Evolutionary conservation across 2,113 vertebrate species (phyloP).

Genomic region (Malurus melanocephalus): DNA sequence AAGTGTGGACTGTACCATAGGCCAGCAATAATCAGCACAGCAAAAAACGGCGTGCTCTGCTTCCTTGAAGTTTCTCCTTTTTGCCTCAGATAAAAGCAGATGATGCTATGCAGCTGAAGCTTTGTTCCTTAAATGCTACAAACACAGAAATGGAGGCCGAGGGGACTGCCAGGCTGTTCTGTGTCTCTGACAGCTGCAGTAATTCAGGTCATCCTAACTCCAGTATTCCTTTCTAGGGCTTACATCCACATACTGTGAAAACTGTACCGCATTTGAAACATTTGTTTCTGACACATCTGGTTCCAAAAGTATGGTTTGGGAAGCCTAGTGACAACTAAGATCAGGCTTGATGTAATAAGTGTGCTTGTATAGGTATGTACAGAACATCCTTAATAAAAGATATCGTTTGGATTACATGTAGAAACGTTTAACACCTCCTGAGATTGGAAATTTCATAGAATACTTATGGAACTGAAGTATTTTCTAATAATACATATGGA

Average conservation of each 20-base stretch:
- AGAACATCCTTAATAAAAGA: not conserved
- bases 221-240: not conserved
- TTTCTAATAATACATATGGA: not conserved
- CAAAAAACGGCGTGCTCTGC: fast-evolving
- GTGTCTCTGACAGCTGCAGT: not conserved
- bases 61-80: not conserved
- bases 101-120: not conserved
- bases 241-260: not conserved
- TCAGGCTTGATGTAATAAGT: not conserved
- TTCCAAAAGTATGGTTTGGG: not conserved
- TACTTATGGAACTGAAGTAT: not conserved
- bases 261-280: not conserved
- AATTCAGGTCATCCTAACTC: not conserved
- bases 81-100: not conserved
- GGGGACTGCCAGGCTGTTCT: not conserved
- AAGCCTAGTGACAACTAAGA: not conserved
- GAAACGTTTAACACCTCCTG: not conserved
- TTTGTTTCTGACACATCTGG: not conserved
- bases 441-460: not conserved
- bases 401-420: not conserved
- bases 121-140: not conserved
- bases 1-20: not conserved
- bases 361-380: not conserved
- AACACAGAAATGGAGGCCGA: not conserved
- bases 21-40: not conserved